Evolutionary conservation across 2,888 invertebrate species (phyloP), one percentile per base, ranked within the genome.

Genomic region (Iselma pallidipennis): DNA sequence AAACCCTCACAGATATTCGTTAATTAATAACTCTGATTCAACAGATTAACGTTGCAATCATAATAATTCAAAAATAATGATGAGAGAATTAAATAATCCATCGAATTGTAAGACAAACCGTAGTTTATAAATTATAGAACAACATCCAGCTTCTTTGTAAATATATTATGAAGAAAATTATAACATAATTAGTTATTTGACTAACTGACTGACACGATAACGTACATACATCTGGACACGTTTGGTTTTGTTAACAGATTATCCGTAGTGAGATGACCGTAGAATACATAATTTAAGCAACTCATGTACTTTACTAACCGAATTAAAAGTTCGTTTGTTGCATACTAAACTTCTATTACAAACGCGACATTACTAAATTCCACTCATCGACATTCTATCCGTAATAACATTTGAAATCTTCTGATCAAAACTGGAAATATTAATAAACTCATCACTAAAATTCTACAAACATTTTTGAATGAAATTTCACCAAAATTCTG

Each of bases 211-310:
- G 55, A 62, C 51, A 62, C 50, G 57, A 55, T 51, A 59, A 57
- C 50, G 51, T 42, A 56, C 55, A 61, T 54, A 59, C 61, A 68
- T 65, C 66, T 66, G 65, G 62, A 66, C 69, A 69, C 72, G 72
- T 71, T 70, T 71, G 70, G 70, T 69, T 71, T 66, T 69, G 67
- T 71, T 70, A 71, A 70, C 70, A 69, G 68, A 71, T 72, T 71
- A 72, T 69, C 70, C 68, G 59, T 48, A 57, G 55, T 55, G 65
- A 66, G 66, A 69, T 68, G 71, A 65, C 71, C 68, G 64, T 65
- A 59, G 74, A 71, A 72, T 72, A 70, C 72, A 66, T 72, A 74
- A 73, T 71, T 68, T 67, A 66, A 59, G 57, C 59, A 66, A 66
- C 69, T 70, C 71, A 67, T 72, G 69, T 71, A 69, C 66, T 68